Conservation (phyloP, 2,797 vertebrate species). For the Eurystomus glaucurus region DNA sequence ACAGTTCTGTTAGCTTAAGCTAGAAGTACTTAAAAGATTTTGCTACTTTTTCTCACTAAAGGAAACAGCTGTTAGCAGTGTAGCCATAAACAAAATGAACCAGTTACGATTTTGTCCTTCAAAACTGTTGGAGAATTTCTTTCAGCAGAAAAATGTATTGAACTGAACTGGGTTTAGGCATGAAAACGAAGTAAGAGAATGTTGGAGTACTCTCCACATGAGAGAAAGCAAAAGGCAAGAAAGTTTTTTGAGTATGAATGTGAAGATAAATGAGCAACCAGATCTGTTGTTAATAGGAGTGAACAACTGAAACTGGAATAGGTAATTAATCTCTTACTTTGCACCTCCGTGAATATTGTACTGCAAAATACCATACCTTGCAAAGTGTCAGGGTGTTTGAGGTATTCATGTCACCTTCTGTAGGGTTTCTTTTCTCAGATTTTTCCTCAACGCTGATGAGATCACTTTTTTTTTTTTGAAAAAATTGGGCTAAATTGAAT, state of each 20-base stretch:
- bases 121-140: neutral
- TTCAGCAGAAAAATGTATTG: neutral
- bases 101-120: neutral
- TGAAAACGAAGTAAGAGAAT: neutral
- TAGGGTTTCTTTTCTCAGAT: conserved; percentile 46
- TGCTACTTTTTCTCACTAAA: neutral
- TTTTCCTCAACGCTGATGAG: conserved; percentile 60
- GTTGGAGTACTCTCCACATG: neutral
- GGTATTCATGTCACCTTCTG: neutral
- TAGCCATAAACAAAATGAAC: neutral
- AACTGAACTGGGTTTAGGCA: neutral
- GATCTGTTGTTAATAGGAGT: neutral
- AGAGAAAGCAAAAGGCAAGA: neutral
- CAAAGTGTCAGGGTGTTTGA: neutral
- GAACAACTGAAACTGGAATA: conserved; percentile 13
- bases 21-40: neutral
- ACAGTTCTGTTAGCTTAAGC: neutral
- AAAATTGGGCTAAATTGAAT: conserved; percentile 74
- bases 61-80: neutral
- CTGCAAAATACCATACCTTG: neutral
- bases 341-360: neutral
- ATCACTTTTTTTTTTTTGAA: conserved; percentile 51
- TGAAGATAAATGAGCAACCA: neutral
- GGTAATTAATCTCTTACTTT: neutral
- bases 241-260: neutral